Base-by-base conservation (phyloP, 2,797 vertebrate species). In the Odontamblyopus rebecca region DNA sequence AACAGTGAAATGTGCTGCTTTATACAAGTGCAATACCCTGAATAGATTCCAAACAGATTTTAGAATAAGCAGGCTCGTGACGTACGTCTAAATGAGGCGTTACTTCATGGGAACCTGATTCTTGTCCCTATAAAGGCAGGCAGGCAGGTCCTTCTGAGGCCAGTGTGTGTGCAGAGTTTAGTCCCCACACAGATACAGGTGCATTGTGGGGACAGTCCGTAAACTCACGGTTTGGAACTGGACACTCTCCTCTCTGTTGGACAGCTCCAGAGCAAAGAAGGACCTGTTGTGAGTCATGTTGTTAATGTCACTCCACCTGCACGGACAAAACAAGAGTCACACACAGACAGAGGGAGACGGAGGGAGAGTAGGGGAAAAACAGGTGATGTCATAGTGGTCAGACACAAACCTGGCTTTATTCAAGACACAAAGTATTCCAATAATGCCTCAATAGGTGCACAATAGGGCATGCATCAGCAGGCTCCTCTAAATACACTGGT, bases 251-350 rank as follows among this genome's bases (percentile, higher is more conserved):
- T 99, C 98, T 92, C 98, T 98, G 92, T 94, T 98, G 74, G 95
- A 84, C 74, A 99, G 86, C 91, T 99, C 97, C 89, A 99, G 88
- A 0, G 96, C 95, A 4, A 99, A 98, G 87, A 97, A 97, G 44
- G 97, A 98, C 92, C 97, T 99, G 90, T 97, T 99, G 90, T 99
- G 97, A 89, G 95, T 97, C 97, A 99, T 97, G 91, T 98, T 98
- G 79, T 96, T 96, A 89, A 99, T 98, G 86, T 99, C 97, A 78
- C 97, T 95, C 98, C 98, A 99, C 94, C 98, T 99, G 87, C 85
- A 86, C 77, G 67, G 84, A 75, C 78, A 85, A 89, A 87, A 86
- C 78, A 75, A 66, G 86, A 71, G 67, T 74, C 15, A 67, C 26
- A 59, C 26, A 29, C 3, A 15, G 12, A 27, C 18, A 54, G 1